Evolutionary conservation across 1,140 invertebrate genomes (phyloP), one percentile per base, ranked within the genome.

Genomic region (Drosophila simulans): DNA sequence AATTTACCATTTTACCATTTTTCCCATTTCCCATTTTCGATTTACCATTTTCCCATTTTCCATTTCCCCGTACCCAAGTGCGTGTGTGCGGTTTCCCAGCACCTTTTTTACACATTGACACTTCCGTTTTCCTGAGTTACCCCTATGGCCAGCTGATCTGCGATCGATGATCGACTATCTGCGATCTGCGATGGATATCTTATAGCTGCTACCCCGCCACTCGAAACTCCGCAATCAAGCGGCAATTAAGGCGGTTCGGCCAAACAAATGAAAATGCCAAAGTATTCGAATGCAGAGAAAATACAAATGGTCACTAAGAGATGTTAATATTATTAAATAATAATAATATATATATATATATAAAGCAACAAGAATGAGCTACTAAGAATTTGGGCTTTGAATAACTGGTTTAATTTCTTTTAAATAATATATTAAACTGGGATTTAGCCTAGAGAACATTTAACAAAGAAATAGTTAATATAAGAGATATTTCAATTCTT

Each of bases 31-130:
- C 58, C 20, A 39, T 39, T 57, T 57, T 37, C 51, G 27, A 39
- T 60, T 60, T 60, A 7, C 27, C 27, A 27, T 27, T 27, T 48
- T 12, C 48, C 48, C 57, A 54, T 60, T 73, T 49, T 39, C 71
- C 17, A 77, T 51, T 51, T 51, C 27, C n/a, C n/a, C 25, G 25
- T 15, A 51, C 48, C 27, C 15, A 34, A 51, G 27, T 27, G 48
- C 48, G 60, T 63, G 54, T 45, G 42, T 88, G 62, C 81, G 70
- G 78, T 89, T 88, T 89, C 49, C 80, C 84, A 83, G 78, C 83
- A 79, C 84, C 72, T 88, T 89, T 89, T 83, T 73, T 80, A 86
- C 81, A 84, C 81, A 84, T 86, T 85, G 77, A 85, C 81, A 85
- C 81, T 85, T 85, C 78, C 82, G 77, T 80, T 77, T 80, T 63